Evolutionary conservation across 2,888 invertebrate species (phyloP).

Genomic region (Orthonevra nobilis): DNA sequence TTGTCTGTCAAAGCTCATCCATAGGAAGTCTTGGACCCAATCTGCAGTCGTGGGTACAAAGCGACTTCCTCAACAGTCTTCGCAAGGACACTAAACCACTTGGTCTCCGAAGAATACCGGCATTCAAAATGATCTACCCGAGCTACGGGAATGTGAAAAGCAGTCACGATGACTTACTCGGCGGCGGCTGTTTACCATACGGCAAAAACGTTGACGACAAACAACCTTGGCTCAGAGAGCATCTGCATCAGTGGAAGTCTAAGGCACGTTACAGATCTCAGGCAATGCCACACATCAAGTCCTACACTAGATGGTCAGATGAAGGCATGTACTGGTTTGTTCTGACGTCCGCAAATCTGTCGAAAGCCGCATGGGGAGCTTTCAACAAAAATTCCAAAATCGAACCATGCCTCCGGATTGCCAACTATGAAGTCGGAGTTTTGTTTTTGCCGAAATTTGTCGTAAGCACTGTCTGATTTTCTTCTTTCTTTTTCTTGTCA

Average conservation of each 20-base stretch:
- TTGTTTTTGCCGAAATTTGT: slow-evolving; percentile 91
- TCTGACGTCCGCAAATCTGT: slow-evolving; percentile 96
- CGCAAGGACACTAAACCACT: slow-evolving; percentile 81
- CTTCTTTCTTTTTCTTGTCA: neutral
- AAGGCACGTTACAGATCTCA: slow-evolving; percentile 84
- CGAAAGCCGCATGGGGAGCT: slow-evolving; percentile 98
- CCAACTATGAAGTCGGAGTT: slow-evolving; percentile 96
- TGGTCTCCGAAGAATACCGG: slow-evolving; percentile 81
- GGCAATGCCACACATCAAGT: slow-evolving; percentile 98
- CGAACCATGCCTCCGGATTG: slow-evolving; percentile 84
- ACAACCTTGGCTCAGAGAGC: slow-evolving; percentile 90
- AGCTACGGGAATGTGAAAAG: slow-evolving; percentile 89
- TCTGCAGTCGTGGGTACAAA: slow-evolving; percentile 87
- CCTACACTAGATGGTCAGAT: slow-evolving; percentile 89
- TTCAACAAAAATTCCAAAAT: slow-evolving; percentile 82
- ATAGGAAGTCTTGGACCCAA: slow-evolving; percentile 91
- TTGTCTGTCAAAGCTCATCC: slow-evolving; percentile 94
- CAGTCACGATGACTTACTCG: slow-evolving; percentile 91
- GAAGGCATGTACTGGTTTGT: slow-evolving; percentile 88
- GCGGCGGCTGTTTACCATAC: slow-evolving; percentile 95
- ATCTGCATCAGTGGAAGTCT: slow-evolving; percentile 92
- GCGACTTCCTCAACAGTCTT: slow-evolving; percentile 86
- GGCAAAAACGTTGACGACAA: slow-evolving; percentile 87
- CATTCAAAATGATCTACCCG: slow-evolving; percentile 87
- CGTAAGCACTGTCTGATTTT: slow-evolving; percentile 81